Base-by-base conservation (phyloP, 2,888 invertebrate species). In the Lysandra bellargus region DNA sequence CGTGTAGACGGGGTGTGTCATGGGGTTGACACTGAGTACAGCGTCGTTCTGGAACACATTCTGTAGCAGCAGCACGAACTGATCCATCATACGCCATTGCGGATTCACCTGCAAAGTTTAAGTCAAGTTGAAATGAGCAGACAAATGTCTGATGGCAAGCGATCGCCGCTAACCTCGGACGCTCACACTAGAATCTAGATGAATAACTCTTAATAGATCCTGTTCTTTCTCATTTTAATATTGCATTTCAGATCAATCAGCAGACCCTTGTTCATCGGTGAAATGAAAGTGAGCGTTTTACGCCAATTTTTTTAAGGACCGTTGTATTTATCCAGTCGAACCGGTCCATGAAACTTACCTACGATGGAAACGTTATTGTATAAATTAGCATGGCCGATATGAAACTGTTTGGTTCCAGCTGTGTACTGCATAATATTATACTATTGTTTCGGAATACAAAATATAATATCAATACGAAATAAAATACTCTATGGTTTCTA, bases 61-160 rank as follows among this genome's bases (percentile, higher is more conserved):
- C 82, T 96, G 95, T 17, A 95, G 87, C 1, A 89, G 86, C 17
- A 95, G 87, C n/a, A 95, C 92, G 74, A 94, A 96, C 85, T 95
- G 95, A 64, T 96, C 94, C 90, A 94, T 95, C 90, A 95, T 89
- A 7, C 95, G 91, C 95, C 95, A 95, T 33, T 88, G 90, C 0
- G 95, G 94, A 33, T 91, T 87, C 9, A 95, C 95, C 96, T 96
- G 82, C 14, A 69, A 23, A n/a, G 80, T 53, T 57, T 57, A 12
- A 57, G 12, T 57, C 4, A 57, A 57, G 9, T 49, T 49, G 49
- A 57, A 14, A 53, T 53, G 12, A 12, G 53, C 53, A 53, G 12
- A 14, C 3, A 14, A 14, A 57, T 53, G 14, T 14, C 53, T 14
- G 14, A 53, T 53, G 53, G 44, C 44, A 44, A 44, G 44, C 7